phyloP scores from a whole-genome alignment of 2,797 vertebrate genomes.

The Urophycis tenuis region DNA sequence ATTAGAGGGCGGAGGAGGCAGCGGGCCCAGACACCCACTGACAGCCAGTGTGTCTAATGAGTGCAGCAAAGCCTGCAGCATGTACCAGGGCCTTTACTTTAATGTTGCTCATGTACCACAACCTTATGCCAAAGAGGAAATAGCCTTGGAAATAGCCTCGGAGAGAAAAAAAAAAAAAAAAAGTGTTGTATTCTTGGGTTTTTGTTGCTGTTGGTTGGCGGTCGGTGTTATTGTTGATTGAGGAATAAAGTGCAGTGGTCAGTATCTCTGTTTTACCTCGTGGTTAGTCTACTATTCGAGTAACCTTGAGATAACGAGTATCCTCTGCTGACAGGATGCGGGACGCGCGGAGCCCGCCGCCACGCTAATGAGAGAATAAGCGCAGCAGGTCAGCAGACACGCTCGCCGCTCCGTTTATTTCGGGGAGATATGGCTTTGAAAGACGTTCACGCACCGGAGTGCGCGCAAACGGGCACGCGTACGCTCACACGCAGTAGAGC shows the following conservation, averaged over 20 bases:
- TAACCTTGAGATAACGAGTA: background rate
- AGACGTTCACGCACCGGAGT: background rate
- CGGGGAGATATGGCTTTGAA: background rate
- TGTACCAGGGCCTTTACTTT: constrained; percentile 28
- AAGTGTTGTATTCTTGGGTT: background rate
- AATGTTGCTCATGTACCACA: constrained; percentile 20
- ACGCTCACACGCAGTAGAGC: background rate
- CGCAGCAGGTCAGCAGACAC: background rate
- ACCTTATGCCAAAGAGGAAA: constrained; percentile 15
- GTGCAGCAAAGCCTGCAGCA: constrained; percentile 1
- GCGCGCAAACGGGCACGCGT: background rate
- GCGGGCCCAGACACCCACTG: constrained; percentile 21
- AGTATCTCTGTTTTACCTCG: background rate
- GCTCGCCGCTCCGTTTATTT: background rate
- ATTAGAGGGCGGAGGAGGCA: constrained; percentile 32
- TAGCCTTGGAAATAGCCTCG: constrained; percentile 14
- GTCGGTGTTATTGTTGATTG: background rate
- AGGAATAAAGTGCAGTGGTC: background rate
- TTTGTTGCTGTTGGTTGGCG: background rate
- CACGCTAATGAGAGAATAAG: background rate
- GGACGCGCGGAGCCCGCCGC: background rate
- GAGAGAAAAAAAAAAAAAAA: too few relatives aligned
- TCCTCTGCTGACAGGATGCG: background rate
- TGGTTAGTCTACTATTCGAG: background rate
- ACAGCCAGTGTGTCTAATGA: constrained; percentile 33